phyloP scores from a whole-genome alignment of 2,113 vertebrate species.

The Anguilla rostrata region DNA sequence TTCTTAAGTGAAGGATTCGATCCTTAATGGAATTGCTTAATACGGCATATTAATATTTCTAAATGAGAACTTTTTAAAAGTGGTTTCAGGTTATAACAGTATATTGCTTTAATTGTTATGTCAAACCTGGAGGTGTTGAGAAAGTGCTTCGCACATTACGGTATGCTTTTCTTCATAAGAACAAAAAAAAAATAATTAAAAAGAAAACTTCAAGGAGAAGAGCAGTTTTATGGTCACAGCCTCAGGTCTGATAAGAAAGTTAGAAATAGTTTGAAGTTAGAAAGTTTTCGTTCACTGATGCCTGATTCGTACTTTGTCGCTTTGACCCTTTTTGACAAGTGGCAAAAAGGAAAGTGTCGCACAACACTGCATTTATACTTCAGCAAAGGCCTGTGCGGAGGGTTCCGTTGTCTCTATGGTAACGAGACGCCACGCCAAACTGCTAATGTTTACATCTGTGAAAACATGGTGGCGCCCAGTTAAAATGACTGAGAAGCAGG shows the following conservation, averaged over 20 bases:
- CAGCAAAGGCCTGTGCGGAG: too few relatives aligned
- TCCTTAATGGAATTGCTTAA: background rate
- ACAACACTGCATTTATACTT: too few relatives aligned
- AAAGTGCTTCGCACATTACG: background rate
- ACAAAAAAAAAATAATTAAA: background rate
- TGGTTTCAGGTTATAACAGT: background rate
- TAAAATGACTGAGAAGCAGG: too few relatives aligned
- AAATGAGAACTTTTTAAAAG: background rate
- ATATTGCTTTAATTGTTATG: background rate
- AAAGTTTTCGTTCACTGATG: too few relatives aligned
- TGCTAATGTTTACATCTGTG: too few relatives aligned
- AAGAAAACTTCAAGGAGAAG: background rate
- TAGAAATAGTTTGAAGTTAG: background rate
- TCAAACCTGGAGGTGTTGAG: background rate
- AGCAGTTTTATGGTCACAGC: background rate
- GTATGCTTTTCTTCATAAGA: background rate
- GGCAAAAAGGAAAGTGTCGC: too few relatives aligned
- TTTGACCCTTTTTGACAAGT: too few relatives aligned
- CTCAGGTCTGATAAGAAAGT: background rate
- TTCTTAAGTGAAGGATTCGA: background rate
- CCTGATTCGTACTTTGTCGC: too few relatives aligned
- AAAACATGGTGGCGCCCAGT: too few relatives aligned
- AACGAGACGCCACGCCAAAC: too few relatives aligned
- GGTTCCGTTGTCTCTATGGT: too few relatives aligned
- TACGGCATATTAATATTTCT: background rate